Conservation (phyloP, 2,113 vertebrate species). For the Protobothrops mucrosquamatus region DNA sequence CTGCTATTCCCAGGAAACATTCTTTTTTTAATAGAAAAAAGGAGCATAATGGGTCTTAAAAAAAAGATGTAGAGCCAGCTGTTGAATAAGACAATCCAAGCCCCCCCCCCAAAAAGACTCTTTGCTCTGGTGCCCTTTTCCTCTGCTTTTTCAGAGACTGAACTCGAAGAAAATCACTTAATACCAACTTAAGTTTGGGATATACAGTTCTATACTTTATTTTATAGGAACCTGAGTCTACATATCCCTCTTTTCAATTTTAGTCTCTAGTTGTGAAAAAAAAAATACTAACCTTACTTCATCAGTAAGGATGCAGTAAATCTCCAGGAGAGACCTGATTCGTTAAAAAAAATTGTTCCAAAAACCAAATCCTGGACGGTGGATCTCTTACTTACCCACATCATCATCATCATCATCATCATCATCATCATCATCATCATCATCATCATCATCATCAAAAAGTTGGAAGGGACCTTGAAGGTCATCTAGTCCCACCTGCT, state of each 20-base stretch:
- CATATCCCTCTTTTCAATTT: not conserved
- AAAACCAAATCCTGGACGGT: not conserved
- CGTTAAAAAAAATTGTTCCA: not conserved
- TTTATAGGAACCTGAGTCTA: not conserved
- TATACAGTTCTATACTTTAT: not conserved
- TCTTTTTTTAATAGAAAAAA: not conserved
- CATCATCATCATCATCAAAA: too few species aligned
- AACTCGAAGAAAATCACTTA: not conserved
- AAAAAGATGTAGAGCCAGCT: not conserved
- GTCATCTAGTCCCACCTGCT: too few species aligned
- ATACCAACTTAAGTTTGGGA: not conserved
- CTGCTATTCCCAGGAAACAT: not conserved
- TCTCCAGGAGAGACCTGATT: not conserved
- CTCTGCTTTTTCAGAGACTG: not conserved
- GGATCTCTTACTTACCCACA: not conserved
- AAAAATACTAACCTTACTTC: not conserved
- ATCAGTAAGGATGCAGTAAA: not conserved
- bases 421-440: too few species aligned
- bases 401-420: too few species aligned
- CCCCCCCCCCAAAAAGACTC: not conserved
- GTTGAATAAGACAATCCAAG: not conserved
- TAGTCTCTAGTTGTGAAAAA: not conserved
- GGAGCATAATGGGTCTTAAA: not conserved
- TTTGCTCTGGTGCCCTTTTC: not conserved
- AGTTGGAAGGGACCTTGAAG: too few species aligned